Conservation (phyloP, 2,888 invertebrate genomes). For the Octodonta nipae region DNA sequence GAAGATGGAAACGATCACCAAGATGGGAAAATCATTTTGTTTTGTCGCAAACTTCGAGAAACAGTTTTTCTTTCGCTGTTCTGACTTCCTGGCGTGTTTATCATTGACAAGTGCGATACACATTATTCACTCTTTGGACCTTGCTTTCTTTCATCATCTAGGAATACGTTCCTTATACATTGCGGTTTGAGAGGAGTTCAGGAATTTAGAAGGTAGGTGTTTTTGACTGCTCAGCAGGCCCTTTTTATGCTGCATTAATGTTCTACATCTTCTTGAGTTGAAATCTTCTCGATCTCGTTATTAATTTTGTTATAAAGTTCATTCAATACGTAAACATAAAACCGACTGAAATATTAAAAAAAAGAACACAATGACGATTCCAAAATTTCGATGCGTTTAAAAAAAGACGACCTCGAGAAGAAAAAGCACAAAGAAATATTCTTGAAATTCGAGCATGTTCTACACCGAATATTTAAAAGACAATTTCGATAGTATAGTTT, state of each 20-base stretch:
- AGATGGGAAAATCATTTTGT: background rate
- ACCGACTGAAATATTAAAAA: too few species aligned
- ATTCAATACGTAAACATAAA: too few species aligned
- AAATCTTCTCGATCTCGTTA: slow-evolving; percentile 1
- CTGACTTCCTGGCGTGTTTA: slow-evolving; percentile 1
- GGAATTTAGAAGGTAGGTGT: slow-evolving; percentile 1
- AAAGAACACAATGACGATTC: too few species aligned
- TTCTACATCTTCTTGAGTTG: background rate
- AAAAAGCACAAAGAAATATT: too few species aligned
- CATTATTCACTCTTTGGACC: slow-evolving; percentile 1
- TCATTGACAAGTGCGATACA: background rate
- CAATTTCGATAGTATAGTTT: too few species aligned
- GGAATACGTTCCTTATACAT: background rate
- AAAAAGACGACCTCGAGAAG: too few species aligned
- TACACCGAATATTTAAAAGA: too few species aligned
- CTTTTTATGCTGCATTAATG: background rate
- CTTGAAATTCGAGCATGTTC: too few species aligned
- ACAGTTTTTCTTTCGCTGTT: slow-evolving; percentile 2
- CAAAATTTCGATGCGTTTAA: too few species aligned
- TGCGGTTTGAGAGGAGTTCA: background rate
- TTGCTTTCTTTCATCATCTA: slow-evolving; percentile 1
- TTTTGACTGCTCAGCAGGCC: slow-evolving; percentile 1
- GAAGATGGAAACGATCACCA: slow-evolving; percentile 1
- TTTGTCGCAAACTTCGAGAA: background rate
- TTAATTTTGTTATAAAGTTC: background rate